Conservation (phyloP, 2,113 vertebrate species). For the Pheucticus melanocephalus region DNA sequence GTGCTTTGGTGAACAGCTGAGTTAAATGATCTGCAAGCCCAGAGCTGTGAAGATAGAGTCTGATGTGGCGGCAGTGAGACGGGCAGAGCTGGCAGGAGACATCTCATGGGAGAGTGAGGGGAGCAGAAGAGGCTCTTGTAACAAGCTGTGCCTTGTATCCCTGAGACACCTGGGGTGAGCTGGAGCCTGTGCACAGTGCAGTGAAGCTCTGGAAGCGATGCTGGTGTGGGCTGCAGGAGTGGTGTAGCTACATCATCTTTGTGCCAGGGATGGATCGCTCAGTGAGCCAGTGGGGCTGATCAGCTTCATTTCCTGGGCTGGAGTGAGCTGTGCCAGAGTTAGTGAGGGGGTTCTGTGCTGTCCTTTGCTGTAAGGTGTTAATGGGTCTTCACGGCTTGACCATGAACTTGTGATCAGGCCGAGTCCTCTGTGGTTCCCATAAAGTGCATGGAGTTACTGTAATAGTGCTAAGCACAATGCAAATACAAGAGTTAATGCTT, state of each 20-base stretch:
- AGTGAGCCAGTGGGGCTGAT: background rate
- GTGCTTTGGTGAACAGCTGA: background rate
- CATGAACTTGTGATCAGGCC: background rate
- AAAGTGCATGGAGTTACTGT: background rate
- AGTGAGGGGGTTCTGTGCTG: background rate
- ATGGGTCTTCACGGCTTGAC: background rate
- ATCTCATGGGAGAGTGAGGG: background rate
- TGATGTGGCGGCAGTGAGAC: rapidly evolving
- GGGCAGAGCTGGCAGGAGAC: background rate
- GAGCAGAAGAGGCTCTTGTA: background rate
- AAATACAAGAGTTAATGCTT: background rate
- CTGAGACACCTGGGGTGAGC: background rate
- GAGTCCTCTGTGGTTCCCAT: background rate
- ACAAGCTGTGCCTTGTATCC: background rate
- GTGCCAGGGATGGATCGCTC: background rate
- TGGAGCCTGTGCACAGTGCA: background rate
- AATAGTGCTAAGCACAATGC: background rate
- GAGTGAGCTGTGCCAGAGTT: background rate
- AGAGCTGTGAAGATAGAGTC: background rate
- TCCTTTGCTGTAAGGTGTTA: background rate
- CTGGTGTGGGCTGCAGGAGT: background rate
- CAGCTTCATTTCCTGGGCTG: background rate
- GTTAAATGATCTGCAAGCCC: background rate
- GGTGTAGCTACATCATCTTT: background rate
- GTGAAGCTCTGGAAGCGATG: background rate